Evolutionary conservation across 1,140 invertebrate species (phyloP).

Genomic region (Lepidurus packardi): DNA sequence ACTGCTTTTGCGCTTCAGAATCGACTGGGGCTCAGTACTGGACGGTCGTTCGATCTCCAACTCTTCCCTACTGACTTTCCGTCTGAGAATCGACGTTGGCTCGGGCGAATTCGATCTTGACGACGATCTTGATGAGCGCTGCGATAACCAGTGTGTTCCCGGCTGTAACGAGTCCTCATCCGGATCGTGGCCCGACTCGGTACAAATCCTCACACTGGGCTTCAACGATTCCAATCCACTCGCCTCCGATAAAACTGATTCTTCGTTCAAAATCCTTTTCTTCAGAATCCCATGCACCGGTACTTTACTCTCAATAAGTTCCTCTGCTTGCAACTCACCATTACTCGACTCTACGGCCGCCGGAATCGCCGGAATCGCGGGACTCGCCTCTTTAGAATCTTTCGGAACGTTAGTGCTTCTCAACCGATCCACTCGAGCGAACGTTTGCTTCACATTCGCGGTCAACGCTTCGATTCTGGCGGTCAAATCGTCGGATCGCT

Average conservation of each 20-base stretch:
- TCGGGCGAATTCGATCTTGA: conserved; percentile 44
- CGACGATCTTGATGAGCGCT: conserved; percentile 38
- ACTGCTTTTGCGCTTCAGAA: conserved; percentile 60
- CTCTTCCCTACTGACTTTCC: conserved; percentile 49
- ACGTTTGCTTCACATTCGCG: conserved; percentile 58
- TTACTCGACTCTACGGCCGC: background rate
- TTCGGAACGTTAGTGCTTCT: conserved; percentile 43
- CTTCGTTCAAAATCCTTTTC: conserved; percentile 23
- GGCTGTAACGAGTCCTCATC: background rate
- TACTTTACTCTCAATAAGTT: background rate
- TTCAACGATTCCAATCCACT: background rate
- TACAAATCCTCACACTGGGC: conserved; percentile 22
- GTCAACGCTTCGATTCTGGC: conserved; percentile 56
- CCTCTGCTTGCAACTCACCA: background rate
- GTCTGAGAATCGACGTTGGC: conserved; percentile 69
- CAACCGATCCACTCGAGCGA: conserved; percentile 59
- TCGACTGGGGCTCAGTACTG: conserved; percentile 54
- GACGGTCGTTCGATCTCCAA: background rate
- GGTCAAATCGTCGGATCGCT: conserved; percentile 30
- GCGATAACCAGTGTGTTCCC: conserved; percentile 41
- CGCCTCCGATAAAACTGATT: background rate
- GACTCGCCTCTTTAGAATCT: background rate
- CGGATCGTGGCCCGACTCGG: conserved; percentile 24
- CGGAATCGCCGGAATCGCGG: background rate
- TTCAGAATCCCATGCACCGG: conserved; percentile 33